Conservation (phyloP, 2,888 invertebrate species). For the Halictus quadricinctus region DNA sequence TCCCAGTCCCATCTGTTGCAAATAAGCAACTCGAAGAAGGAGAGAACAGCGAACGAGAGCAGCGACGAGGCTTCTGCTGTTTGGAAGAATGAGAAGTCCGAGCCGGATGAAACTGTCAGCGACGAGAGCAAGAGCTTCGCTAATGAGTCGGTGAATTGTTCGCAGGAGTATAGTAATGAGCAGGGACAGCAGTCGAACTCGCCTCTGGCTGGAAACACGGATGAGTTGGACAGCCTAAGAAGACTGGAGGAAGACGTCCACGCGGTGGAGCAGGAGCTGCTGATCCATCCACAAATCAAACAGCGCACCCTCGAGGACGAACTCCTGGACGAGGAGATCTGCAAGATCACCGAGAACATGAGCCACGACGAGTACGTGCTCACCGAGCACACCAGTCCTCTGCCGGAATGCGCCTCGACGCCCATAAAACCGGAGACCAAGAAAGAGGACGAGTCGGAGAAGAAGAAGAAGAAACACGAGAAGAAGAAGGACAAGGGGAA, state of each 20-base stretch:
- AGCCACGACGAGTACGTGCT: conserved; percentile 81
- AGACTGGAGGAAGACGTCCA: not conserved
- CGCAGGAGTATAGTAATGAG: not conserved
- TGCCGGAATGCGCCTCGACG: conserved; percentile 70
- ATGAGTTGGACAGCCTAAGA: not conserved
- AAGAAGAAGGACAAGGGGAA: conserved; percentile 57
- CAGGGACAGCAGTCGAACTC: not conserved
- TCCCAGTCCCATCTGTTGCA: conserved; percentile 79
- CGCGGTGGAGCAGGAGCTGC: conserved; percentile 21
- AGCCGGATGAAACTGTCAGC: conserved; percentile 20
- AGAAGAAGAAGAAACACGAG: conserved; percentile 50
- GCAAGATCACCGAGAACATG: conserved; percentile 81
- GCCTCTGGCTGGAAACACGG: not conserved
- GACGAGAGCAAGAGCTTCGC: conserved; percentile 9
- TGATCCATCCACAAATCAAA: conserved; percentile 42
- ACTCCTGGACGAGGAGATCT: conserved; percentile 80
- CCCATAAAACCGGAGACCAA: conserved; percentile 55
- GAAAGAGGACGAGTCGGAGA: not conserved
- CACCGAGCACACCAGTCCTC: conserved; percentile 78
- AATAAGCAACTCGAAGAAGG: conserved; percentile 60
- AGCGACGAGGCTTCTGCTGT: conserved; percentile 12
- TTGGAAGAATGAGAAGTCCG: conserved; percentile 20
- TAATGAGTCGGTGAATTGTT: not conserved
- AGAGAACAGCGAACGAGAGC: conserved; percentile 39
- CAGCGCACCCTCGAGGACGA: conserved; percentile 78